A percentile compares a stretch with the other conserved stretches of the same genome.
Conservation (phyloP, 2,797 vertebrate genomes). For the Eulemur rubriventer region DNA sequence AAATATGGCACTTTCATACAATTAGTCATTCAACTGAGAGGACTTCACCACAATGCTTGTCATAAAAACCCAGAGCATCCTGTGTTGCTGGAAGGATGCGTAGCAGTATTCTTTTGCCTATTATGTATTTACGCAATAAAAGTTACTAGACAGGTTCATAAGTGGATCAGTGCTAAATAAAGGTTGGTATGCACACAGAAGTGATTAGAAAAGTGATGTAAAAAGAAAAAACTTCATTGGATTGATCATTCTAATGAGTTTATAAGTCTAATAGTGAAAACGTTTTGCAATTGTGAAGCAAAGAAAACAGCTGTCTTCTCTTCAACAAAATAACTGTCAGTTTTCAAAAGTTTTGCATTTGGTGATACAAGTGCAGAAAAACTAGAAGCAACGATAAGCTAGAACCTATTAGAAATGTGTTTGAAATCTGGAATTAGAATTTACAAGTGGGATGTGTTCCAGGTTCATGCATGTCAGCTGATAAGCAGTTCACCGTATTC, state of each 20-base stretch:
- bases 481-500: not conserved
- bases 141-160: not conserved
- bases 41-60: not conserved
- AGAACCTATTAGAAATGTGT: not conserved
- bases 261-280: not conserved
- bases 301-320: not conserved
- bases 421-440: not conserved
- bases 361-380: not conserved
- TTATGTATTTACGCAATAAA: not conserved
- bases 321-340: not conserved
- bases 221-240: not conserved
- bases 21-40: not conserved
- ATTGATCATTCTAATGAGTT: not conserved
- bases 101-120: not conserved
- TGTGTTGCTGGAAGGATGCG: not conserved
- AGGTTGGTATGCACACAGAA: not conserved
- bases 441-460: not conserved
- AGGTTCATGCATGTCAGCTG: not conserved
- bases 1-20: not conserved
- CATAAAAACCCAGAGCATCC: not conserved
- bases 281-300: not conserved
- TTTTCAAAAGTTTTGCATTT: not conserved
- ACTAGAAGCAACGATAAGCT: not conserved
- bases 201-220: not conserved
- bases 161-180: not conserved